These are phyloP conservation scores for Trichopoda pennipes DNA, from an alignment of 2,888 invertebrate species.

Conservation along the genomic window DNA sequence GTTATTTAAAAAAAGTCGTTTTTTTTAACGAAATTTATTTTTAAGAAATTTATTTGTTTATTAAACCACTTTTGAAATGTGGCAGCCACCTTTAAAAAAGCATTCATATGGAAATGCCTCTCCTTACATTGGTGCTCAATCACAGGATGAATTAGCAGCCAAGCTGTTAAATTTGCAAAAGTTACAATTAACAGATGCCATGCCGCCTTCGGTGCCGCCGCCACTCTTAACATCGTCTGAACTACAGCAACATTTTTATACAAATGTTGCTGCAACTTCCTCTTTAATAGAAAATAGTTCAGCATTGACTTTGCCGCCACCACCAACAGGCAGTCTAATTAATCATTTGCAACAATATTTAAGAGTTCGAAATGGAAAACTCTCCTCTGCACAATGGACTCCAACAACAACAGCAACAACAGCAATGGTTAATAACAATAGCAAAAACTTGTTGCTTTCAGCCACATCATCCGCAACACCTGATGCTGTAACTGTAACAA, in stretches of 20 bases:
- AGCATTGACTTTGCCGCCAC: neutral
- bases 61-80: constrained; percentile 32
- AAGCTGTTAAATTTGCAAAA: constrained; percentile 55
- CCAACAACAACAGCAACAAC: neutral
- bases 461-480: constrained; percentile 4
- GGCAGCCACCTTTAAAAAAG: constrained; percentile 45
- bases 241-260: neutral
- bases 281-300: neutral
- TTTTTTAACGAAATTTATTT: neutral
- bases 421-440: neutral
- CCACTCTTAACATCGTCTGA: neutral
- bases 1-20: neutral
- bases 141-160: constrained; percentile 33
- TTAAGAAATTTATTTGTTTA: neutral
- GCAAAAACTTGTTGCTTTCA: constrained; percentile 52
- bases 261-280: neutral
- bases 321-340: constrained; percentile 31
- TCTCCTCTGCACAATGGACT: neutral
- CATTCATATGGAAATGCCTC: constrained; percentile 3
- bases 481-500: neutral
- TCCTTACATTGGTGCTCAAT: neutral
- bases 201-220: constrained; percentile 32
- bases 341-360: constrained; percentile 54
- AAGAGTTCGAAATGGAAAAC: neutral
- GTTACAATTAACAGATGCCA: constrained; percentile 42